Evolutionary conservation across 2,888 invertebrate species (phyloP), one percentile per base, ranked within the genome.

Genomic region (Pteria penguin): DNA sequence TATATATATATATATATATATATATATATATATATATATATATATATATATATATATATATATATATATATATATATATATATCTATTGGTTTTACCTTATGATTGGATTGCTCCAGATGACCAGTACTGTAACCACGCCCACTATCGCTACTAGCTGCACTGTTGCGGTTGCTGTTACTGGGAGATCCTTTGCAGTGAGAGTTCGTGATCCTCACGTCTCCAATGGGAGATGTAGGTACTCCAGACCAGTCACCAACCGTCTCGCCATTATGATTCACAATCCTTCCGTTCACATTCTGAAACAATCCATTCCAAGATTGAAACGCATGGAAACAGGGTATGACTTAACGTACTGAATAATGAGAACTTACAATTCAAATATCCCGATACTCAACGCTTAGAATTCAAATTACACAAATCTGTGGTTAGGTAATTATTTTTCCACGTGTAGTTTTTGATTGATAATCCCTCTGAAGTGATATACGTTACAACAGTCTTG

Each of bases 81-180:
- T n/a, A n/a, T n/a, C n/a, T n/a, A n/a, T n/a, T n/a, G n/a, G 27
- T 45, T 45, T 68, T 24, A 68, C 57, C 24, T 68, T 68, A 14
- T 82, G 45, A 26, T 57, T 68, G 5, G 54, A 22, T 32, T 77
- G 76, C 70, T 87, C 87, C 24, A 81, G 66, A 58, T 85, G 84
- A 5, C 85, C 84, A 8, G 87, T 85, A 67, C 87, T 85, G 58
- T 82, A 75, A 14, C 90, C 88, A 22, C 91, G 83, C 22, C 91
- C 91, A 79, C 90, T 90, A 80, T 90, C 90, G 62, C 87, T 89
- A 82, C 90, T 90, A 68, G 90, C 90, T 29, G 89, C 88, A 77
- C 90, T 90, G 86, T 91, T 91, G 27, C 91, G 81, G 81, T 91
- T 90, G 81, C 90, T 90, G 79, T 86, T 86, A 61, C 83, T 85